phyloP scores from a whole-genome alignment of 2,113 vertebrate genomes.

The Gobio gobio region DNA sequence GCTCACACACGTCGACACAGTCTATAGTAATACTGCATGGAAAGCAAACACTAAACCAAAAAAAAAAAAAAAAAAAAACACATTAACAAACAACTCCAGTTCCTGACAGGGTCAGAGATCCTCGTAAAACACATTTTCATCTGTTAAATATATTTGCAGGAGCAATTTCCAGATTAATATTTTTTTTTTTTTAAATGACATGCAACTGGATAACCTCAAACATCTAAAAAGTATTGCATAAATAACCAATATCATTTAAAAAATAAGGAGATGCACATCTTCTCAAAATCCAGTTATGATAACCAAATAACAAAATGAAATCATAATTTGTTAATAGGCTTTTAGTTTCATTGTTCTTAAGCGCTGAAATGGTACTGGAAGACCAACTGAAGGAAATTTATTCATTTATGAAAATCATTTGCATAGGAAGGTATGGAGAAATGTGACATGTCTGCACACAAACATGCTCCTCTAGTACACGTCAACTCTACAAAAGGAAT shows the following conservation, averaged over 20 bases:
- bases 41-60: slow-evolving; percentile 37
- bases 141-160: not conserved
- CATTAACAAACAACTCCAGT: slow-evolving; percentile 68
- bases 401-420: slow-evolving; percentile 25
- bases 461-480: not conserved
- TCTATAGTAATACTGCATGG: slow-evolving; percentile 81
- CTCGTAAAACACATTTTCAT: not conserved
- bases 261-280: slow-evolving; percentile 78
- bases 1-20: slow-evolving; percentile 60
- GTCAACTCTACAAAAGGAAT: not conserved
- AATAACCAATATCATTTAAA: slow-evolving; percentile 60
- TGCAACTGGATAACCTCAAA: slow-evolving; percentile 68
- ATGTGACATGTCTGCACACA: not conserved
- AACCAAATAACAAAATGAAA: slow-evolving; percentile 30
- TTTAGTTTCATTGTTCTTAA: slow-evolving; percentile 18
- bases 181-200: slow-evolving; percentile 32
- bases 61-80: slow-evolving; percentile 11
- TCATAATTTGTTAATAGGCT: slow-evolving; percentile 41
- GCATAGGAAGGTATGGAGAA: slow-evolving; percentile 47
- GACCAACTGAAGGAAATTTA: slow-evolving; percentile 24
- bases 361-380: slow-evolving; percentile 45
- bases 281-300: slow-evolving; percentile 69
- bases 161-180: slow-evolving; percentile 7
- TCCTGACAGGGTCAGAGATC: slow-evolving; percentile 63
- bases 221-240: slow-evolving; percentile 77